phyloP scores from a whole-genome alignment of 2,113 vertebrate genomes.

The Choloepus hoffmanni region DNA sequence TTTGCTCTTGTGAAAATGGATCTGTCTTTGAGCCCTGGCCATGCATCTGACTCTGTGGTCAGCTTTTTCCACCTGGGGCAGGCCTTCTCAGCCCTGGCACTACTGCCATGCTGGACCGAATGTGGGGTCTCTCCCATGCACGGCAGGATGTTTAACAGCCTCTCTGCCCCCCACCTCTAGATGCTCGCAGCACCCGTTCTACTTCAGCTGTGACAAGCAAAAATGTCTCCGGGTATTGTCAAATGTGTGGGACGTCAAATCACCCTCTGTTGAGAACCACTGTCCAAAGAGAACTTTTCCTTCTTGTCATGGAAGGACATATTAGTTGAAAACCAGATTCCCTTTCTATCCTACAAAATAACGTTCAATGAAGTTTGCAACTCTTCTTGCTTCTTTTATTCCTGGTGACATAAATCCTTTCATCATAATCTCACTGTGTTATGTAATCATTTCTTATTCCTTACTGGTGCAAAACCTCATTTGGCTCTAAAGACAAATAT shows the following conservation, averaged over 20 bases:
- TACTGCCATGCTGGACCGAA: fast-evolving
- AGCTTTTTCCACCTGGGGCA: not conserved
- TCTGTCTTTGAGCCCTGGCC: fast-evolving
- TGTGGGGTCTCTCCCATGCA: not conserved
- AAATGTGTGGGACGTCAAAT: too few relatives aligned
- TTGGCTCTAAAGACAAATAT: not conserved
- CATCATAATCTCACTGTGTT: not conserved
- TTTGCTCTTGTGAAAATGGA: not conserved
- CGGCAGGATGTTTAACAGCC: fast-evolving
- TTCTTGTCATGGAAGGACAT: not conserved
- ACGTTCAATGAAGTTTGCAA: not conserved
- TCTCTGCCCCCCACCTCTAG: not conserved
- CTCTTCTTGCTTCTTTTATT: not conserved
- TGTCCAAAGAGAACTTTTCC: not conserved
- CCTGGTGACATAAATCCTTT: not conserved
- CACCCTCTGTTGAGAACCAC: fast-evolving
- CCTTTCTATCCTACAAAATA: not conserved
- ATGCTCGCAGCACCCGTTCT: fast-evolving
- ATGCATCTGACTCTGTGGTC: not conserved
- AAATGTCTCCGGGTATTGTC: not conserved
- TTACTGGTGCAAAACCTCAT: not conserved
- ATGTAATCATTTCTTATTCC: not conserved
- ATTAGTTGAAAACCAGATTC: not conserved
- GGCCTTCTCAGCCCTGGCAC: not conserved
- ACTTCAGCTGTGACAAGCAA: not conserved